Evolutionary conservation across 1,140 invertebrate species (phyloP), one percentile per base, ranked within the genome.

Genomic region (Drosophila orosa): DNA sequence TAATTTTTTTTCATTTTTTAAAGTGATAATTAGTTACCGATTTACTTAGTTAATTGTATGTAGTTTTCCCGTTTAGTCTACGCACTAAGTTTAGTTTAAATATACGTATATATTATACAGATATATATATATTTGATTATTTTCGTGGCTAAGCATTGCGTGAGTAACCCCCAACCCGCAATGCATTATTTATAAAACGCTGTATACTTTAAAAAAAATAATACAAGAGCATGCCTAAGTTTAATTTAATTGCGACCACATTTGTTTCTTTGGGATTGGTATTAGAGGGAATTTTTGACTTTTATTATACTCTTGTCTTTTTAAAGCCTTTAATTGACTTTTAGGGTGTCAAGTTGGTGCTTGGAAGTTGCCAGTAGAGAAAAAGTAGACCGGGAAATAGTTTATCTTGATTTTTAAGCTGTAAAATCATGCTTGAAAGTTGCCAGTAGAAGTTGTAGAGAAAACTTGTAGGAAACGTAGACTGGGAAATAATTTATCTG

Each of bases 21-120:
- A 69, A 90, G 84, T 89, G 84, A 89, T 87, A 83, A 84, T 74
- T 80, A 84, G 62, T 86, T 89, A 68, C 57, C 62, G 65, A 61
- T 67, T 67, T 65, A 66, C 44, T 86, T 65, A 66, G 50, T 86
- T 86, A 62, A 79, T 84, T 89, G 79, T 83, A 75, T 80, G 67
- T 86, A 86, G 75, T 71, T 71, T 63, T 68, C 5, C 61, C 61
- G 73, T 76, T 85, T 85, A 85, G 83, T 67, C 45, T 82, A 87
- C 67, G 58, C 52, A 61, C 58, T 85, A 85, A 81, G 68, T 72
- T 82, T 72, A 78, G 71, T 82, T 82, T 78, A 37, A 37, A 37
- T 47, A 33, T 67, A 67, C 27, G 24, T n/a, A 37, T 69, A 67
- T 61, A 72, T 42, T 65, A n/a, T 74, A 66, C 78, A 17, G 13